A percentile compares a stretch with the other conserved stretches of the same genome.
phyloP scores from a whole-genome alignment of 2,797 vertebrate species.

The Thalassophryne amazonica region DNA sequence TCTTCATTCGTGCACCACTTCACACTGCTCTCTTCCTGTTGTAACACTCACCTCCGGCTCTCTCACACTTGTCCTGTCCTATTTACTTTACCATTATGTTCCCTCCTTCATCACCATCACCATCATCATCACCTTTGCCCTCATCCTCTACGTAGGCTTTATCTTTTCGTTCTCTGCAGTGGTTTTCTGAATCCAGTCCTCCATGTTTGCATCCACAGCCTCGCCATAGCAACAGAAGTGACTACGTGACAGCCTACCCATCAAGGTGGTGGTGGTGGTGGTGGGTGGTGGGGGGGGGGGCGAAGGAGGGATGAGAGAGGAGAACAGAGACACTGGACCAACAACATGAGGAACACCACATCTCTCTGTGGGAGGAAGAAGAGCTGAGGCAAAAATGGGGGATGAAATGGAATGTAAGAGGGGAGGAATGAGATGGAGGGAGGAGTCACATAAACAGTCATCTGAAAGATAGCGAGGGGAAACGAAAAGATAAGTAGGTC shows the following conservation, averaged over 20 bases:
- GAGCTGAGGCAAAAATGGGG: background rate
- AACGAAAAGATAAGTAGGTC: conserved; percentile 72
- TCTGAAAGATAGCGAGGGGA: conserved; percentile 32
- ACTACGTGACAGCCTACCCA: conserved; percentile 35
- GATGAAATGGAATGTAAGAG: conserved; percentile 1
- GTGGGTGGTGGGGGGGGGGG: background rate
- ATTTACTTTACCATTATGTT: conserved; percentile 19
- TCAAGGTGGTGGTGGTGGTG: conserved; percentile 19
- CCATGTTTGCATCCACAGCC: conserved; percentile 56
- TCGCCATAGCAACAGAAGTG: conserved; percentile 71
- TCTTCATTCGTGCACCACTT: conserved; percentile 5
- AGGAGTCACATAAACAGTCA: conserved; percentile 25
- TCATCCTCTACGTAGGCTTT: too few relatives aligned
- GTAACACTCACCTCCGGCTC: conserved; percentile 9
- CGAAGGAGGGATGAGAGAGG: background rate
- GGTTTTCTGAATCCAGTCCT: conserved; percentile 12
- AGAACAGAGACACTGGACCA: background rate
- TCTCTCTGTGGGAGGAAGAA: background rate
- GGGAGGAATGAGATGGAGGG: conserved; percentile 9
- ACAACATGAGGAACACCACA: background rate
- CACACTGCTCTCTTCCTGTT: conserved; percentile 3
- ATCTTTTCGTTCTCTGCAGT: conserved; percentile 9
- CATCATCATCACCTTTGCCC: conserved; percentile 10
- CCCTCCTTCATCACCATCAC: conserved; percentile 18
- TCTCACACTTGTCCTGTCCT: conserved; percentile 1